phyloP scores from a whole-genome alignment of 2,113 vertebrate species.

The Osmerus eperlanus region DNA sequence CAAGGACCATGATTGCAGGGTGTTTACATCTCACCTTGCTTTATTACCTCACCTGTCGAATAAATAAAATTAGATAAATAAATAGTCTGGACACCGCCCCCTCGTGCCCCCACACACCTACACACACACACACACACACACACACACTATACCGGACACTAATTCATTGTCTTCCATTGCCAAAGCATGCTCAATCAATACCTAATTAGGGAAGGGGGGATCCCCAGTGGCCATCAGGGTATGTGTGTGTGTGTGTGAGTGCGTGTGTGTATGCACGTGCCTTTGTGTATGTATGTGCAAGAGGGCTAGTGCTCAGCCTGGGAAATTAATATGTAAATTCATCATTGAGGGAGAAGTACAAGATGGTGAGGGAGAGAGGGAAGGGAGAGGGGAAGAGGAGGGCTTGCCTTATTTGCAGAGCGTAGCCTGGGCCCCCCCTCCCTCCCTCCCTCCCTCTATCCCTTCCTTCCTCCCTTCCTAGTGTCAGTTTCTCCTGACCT shows the following conservation, averaged over 20 bases:
- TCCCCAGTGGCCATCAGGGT: too few species aligned
- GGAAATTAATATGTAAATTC: constrained; percentile 65
- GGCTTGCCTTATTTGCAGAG: constrained; percentile 30
- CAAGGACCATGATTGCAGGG: constrained; percentile 20
- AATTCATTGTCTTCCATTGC: constrained; percentile 59
- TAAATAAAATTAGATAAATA: too few species aligned
- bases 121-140: too few species aligned
- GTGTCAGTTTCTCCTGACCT: constrained; percentile 19
- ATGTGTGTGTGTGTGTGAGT: background rate
- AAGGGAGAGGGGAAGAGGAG: constrained; percentile 17
- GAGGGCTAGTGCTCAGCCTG: constrained; percentile 27
- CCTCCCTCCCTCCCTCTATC: background rate
- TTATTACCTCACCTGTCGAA: constrained; percentile 4
- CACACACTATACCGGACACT: constrained; percentile 28
- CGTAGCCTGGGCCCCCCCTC: background rate
- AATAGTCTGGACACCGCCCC: too few species aligned
- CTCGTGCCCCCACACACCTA: too few species aligned
- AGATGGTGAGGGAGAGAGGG: constrained; percentile 12
- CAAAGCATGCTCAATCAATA: constrained; percentile 67
- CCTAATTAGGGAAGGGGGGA: constrained; percentile 60
- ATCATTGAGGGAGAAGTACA: constrained; percentile 20
- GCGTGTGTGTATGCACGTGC: background rate
- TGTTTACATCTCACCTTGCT: constrained; percentile 37
- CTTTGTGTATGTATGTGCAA: constrained; percentile 10
- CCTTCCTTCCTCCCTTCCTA: background rate